Base-by-base conservation (phyloP, 2,113 vertebrate species). In the Toxotes jaculatrix region DNA sequence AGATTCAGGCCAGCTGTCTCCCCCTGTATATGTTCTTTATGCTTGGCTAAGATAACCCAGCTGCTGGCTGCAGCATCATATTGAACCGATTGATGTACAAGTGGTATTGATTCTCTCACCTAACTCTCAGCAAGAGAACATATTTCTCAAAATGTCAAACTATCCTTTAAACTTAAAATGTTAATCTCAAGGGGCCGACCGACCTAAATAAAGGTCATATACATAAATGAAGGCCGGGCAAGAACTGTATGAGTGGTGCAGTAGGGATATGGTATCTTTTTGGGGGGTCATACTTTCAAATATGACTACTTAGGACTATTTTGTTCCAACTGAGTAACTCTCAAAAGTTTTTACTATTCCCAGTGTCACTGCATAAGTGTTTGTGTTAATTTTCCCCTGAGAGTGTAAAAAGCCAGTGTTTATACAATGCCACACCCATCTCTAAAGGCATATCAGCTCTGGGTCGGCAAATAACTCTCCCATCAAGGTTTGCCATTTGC, bases 351-450 rank as follows among this genome's bases (percentile, higher is more conserved):
- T 62, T 32, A 43, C 17, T 40, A 4, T 43, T 23, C 5, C 16
- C 9, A 9, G 4, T 74, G 31, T 77, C 32, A 34, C 12, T 21
- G 10, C 4, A 59, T 27, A 23, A 38, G 6, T 45, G n/a, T 66
- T 70, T 56, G 6, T 4, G 71, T 76, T 45, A 9, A 79, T 61
- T 70, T 59, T 23, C 36, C 17, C 13, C 53, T 14, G 23, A 67
- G 1, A 11, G 57, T 38, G 40, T 57, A 14, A 69, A 67, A 78
- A 36, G 32, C 31, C 34, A 7, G 19, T 73, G 17, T 87, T 85
- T 69, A 71, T 13, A 65, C 55, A 74, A 56, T n/a, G 13, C 27
- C 82, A 84, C 84, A 64, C 82, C 81, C 32, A 40, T 67, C 23
- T 67, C 51, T 66, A 2, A 42, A 74, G 49, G 57, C 47, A 10